Conservation (phyloP, 2,113 vertebrate species). For the Penelope pileata region DNA sequence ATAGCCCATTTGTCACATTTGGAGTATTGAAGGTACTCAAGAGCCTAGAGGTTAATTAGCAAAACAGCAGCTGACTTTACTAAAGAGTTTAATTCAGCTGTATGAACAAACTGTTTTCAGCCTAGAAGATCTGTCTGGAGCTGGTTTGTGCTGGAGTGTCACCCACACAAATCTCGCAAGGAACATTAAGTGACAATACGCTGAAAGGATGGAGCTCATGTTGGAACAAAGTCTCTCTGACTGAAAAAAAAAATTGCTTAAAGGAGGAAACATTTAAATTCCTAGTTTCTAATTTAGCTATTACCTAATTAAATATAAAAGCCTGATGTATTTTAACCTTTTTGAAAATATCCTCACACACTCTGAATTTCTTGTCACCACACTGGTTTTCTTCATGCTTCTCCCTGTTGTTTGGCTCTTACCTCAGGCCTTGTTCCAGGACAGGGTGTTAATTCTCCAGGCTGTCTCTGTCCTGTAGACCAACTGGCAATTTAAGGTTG, state of each 20-base stretch:
- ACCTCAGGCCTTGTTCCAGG: background rate
- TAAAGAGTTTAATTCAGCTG: slow-evolving; percentile 6
- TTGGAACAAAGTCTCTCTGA: slow-evolving; percentile 8
- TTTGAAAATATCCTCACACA: background rate
- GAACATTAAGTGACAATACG: slow-evolving; percentile 54
- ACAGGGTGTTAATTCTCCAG: background rate
- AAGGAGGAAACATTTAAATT: slow-evolving; percentile 26
- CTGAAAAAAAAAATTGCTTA: background rate
- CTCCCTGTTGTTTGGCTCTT: background rate
- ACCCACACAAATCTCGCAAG: slow-evolving; percentile 58
- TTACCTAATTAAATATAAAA: slow-evolving; percentile 40
- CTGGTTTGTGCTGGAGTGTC: slow-evolving; percentile 44
- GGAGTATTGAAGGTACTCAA: slow-evolving; percentile 4
- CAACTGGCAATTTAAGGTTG: slow-evolving; percentile 1
- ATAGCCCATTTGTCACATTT: background rate
- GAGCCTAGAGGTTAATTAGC: slow-evolving; percentile 20
- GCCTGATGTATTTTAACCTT: background rate
- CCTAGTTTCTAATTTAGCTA: slow-evolving; percentile 17
- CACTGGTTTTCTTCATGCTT: background rate
- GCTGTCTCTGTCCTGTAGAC: background rate
- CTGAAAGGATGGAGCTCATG: slow-evolving; percentile 30
- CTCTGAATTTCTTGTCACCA: background rate
- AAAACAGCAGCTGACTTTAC: slow-evolving; percentile 21
- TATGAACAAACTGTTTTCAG: slow-evolving; percentile 29
- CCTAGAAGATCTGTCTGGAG: slow-evolving; percentile 30